These are phyloP conservation scores for Pegoplata infirma DNA, from an alignment of 2,888 invertebrate genomes.

Conservation along the genomic window DNA sequence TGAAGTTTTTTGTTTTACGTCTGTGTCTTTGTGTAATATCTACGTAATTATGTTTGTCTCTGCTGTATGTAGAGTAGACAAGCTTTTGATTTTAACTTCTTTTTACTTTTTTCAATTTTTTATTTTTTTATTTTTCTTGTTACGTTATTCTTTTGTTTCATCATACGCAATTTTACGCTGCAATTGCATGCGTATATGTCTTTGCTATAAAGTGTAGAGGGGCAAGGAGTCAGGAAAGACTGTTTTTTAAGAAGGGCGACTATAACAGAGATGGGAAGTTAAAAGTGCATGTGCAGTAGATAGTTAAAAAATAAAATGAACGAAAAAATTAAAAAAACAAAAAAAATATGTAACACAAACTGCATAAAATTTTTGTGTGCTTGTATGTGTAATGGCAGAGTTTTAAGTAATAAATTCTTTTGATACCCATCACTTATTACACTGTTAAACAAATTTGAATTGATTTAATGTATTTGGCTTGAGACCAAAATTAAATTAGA, in stretches of 20 bases:
- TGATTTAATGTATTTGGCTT: too few relatives aligned
- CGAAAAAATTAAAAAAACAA: slow-evolving; percentile 21
- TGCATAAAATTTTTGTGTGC: slow-evolving; percentile 36
- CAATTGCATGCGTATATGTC: slow-evolving; percentile 57
- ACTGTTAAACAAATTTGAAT: too few relatives aligned
- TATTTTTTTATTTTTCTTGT: too few relatives aligned
- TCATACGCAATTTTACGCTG: slow-evolving; percentile 63
- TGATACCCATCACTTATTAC: too few relatives aligned
- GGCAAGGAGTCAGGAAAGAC: slow-evolving; percentile 11
- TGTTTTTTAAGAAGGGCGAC: slow-evolving; percentile 29
- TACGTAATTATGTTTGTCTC: slow-evolving; percentile 10
- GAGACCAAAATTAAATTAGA: too few relatives aligned
- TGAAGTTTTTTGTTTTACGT: slow-evolving; percentile 54
- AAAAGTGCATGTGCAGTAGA: slow-evolving; percentile 56
- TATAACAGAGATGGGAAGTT: slow-evolving; percentile 49
- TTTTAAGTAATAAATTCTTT: not conserved
- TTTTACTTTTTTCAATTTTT: slow-evolving; percentile 47
- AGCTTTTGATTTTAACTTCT: slow-evolving; percentile 59
- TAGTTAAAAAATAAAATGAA: slow-evolving; percentile 47
- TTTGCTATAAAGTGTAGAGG: not conserved
- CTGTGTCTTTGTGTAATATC: slow-evolving; percentile 12
- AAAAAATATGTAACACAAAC: slow-evolving; percentile 32
- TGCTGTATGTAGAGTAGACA: slow-evolving; percentile 25
- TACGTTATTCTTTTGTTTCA: slow-evolving; percentile 56
- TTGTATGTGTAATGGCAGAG: not conserved